These are phyloP conservation scores for Porites rus DNA, from an alignment of 92 coral and sea anemone genomes.

Conservation along the genomic window DNA sequence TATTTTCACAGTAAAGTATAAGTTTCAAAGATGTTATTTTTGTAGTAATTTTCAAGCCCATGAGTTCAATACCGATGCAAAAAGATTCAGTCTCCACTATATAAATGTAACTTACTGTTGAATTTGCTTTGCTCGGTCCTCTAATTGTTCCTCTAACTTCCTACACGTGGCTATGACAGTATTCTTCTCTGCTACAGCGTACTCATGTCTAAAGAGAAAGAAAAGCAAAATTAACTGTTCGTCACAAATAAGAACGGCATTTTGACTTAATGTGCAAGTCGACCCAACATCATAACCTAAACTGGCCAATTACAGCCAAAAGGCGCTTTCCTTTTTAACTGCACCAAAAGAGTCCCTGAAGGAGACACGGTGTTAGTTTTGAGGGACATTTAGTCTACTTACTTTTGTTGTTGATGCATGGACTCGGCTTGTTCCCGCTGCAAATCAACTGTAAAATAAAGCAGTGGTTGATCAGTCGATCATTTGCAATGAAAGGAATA, in stretches of 20 bases:
- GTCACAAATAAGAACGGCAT: too few relatives aligned
- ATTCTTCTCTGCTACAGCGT: conserved; percentile 95
- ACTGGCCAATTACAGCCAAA: too few relatives aligned
- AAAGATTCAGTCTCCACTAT: too few relatives aligned
- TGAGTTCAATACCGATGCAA: too few relatives aligned
- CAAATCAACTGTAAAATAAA: conserved; percentile 71
- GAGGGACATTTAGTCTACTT: conserved; percentile 1
- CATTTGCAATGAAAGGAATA: too few relatives aligned
- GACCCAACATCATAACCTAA: too few relatives aligned
- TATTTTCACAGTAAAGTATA: neutral
- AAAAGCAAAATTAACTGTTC: too few relatives aligned
- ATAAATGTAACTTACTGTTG: conserved; percentile 82
- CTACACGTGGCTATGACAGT: conserved; percentile 95
- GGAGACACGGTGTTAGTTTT: neutral
- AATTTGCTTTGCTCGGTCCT: conserved; percentile 91
- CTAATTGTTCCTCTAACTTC: conserved; percentile 95
- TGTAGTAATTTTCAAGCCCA: too few relatives aligned
- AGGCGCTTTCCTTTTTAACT: too few relatives aligned
- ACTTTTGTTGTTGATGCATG: conserved; percentile 98
- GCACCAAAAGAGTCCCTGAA: neutral
- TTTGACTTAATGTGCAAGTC: too few relatives aligned
- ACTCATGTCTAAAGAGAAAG: conserved; percentile 75
- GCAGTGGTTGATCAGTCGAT: neutral
- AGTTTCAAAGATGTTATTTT: too few relatives aligned
- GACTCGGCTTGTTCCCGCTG: conserved; percentile 94